Percentiles rank a stretch among this genome's conserved stretches.
Conservation (phyloP, 2,888 invertebrate genomes). For the Trichogramma evanescens region DNA sequence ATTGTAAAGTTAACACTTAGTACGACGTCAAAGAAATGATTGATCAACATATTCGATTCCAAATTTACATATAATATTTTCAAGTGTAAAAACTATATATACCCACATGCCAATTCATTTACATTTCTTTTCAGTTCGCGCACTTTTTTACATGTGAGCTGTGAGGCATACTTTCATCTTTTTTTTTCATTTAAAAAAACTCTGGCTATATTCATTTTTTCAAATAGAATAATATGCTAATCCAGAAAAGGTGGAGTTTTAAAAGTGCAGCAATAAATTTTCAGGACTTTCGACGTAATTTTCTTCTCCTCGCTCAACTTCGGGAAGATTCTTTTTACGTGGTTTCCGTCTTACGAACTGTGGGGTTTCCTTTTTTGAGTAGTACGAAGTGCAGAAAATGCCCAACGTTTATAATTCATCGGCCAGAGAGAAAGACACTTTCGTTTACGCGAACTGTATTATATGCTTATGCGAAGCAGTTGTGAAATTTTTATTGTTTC, state of each 20-base stretch:
- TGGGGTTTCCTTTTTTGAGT: conserved; percentile 24
- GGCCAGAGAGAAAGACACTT: conserved; percentile 2
- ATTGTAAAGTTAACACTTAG: too few relatives aligned
- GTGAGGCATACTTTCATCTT: too few relatives aligned
- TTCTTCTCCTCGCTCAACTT: conserved; percentile 37
- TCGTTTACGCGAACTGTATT: too few relatives aligned
- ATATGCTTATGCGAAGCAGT: too few relatives aligned
- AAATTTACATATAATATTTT: too few relatives aligned
- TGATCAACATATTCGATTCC: conserved; percentile 45
- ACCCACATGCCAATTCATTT: too few relatives aligned
- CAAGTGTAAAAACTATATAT: too few relatives aligned
- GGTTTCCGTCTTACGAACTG: conserved; percentile 31
- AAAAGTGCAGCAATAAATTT: conserved; percentile 48
- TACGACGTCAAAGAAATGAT: conserved; percentile 10
- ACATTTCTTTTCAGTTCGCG: too few relatives aligned
- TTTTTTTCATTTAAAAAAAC: too few relatives aligned
- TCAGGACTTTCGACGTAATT: conserved; percentile 47
- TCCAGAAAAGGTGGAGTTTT: conserved; percentile 45
- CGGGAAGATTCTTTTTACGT: conserved; percentile 38
- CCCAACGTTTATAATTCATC: conserved; percentile 24
- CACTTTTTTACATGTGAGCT: too few relatives aligned
- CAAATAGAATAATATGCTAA: conserved; percentile 47
- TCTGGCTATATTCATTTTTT: too few relatives aligned
- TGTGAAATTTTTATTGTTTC: too few relatives aligned
- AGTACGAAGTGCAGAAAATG: conserved; percentile 15